phyloP scores from a whole-genome alignment of 2,113 vertebrate genomes.

The Trichomycterus rosablanca region DNA sequence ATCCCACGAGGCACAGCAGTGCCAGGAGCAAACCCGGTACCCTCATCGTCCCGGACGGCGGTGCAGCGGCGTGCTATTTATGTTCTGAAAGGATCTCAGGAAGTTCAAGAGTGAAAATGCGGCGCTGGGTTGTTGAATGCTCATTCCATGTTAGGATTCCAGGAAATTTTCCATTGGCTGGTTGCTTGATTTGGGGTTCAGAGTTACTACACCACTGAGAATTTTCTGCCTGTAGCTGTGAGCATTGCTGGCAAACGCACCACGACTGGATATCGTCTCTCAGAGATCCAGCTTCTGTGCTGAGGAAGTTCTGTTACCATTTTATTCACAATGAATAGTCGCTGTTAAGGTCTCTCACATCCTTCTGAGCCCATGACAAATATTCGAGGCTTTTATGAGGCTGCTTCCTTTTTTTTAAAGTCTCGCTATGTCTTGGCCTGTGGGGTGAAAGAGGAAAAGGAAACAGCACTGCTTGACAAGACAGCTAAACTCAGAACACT shows the following conservation, averaged over 20 bases:
- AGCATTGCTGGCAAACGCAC: background rate
- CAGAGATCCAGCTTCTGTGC: constrained; percentile 17
- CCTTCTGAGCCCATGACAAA: no score
- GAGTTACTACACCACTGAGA: background rate
- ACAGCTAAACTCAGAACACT: constrained; percentile 42
- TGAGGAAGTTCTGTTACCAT: no score
- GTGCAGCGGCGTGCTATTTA: background rate
- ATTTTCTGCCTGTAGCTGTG: background rate
- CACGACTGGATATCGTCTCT: constrained; percentile 22
- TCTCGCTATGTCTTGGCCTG: constrained; percentile 9
- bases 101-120: constrained; percentile 9
- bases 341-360: no score
- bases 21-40: constrained; percentile 38
- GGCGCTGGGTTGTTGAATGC: constrained; percentile 7
- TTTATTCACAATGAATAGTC: background rate
- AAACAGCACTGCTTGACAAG: constrained; percentile 38
- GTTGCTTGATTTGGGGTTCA: constrained; percentile 16
- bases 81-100: constrained; percentile 9
- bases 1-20: constrained; percentile 54
- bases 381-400: no score
- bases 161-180: constrained; percentile 15
- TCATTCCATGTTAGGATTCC: constrained; percentile 31
- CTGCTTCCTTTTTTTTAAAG: constrained; percentile 15
- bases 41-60: constrained; percentile 40
- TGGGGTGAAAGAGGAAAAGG: constrained; percentile 47